Evolutionary conservation across 2,113 vertebrate genomes (phyloP).

Genomic region (Dicrurus megarhynchus): DNA sequence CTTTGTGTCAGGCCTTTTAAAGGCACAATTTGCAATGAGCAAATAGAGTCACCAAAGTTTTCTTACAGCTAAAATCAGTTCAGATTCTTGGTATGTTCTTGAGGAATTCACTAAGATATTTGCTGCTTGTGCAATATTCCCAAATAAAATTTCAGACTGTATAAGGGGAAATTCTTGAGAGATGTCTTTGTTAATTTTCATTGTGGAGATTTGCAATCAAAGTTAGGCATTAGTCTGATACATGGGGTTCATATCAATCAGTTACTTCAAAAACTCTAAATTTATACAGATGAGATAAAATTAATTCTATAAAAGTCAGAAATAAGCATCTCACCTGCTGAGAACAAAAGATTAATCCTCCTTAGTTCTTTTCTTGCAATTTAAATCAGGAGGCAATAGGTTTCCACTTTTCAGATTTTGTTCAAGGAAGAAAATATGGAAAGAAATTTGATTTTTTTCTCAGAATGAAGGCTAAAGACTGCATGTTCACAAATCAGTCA

Average conservation of each 20-base stretch:
- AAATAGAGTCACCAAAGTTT: neutral
- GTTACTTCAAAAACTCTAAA: neutral
- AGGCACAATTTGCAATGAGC: neutral
- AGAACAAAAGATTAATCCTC: neutral
- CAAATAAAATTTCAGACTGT: neutral
- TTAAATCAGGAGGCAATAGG: neutral
- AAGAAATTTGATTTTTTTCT: neutral
- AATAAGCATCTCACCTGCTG: neutral
- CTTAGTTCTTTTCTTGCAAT: neutral
- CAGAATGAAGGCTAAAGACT: neutral
- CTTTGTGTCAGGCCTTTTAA: neutral
- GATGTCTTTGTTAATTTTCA: neutral
- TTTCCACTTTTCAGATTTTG: neutral
- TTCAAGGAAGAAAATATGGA: neutral
- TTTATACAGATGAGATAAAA: slow-evolving; percentile 3
- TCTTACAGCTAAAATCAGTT: neutral
- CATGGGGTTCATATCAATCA: neutral
- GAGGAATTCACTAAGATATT: neutral
- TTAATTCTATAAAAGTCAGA: neutral
- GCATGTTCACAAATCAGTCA: neutral
- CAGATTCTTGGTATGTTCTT: neutral
- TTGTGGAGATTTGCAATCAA: neutral
- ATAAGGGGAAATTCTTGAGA: neutral
- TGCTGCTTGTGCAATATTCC: neutral
- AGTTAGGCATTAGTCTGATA: neutral